Percentiles rank a stretch among this genome's conserved stretches.
phyloP scores from a whole-genome alignment of 2,113 vertebrate genomes.

The Gymnobelideus leadbeateri region DNA sequence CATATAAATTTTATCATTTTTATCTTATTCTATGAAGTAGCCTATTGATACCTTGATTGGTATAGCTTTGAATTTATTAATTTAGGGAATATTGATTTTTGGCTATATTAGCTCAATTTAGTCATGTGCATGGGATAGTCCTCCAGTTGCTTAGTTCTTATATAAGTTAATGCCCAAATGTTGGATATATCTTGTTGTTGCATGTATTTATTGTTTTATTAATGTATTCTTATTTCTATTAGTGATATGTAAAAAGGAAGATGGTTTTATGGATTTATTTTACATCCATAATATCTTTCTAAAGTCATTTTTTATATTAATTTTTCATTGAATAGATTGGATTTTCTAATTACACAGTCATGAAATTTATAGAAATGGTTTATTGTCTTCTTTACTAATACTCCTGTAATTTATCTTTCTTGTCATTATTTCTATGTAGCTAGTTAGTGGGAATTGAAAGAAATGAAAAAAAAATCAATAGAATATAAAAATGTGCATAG shows the following conservation, averaged over 20 bases:
- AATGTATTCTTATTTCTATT: not conserved
- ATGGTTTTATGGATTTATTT: not conserved
- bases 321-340: not conserved
- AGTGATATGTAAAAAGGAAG: not conserved
- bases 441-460: not conserved
- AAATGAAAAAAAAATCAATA: not conserved
- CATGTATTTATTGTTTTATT: not conserved
- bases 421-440: not conserved
- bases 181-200: not conserved
- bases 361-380: not conserved
- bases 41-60: not conserved
- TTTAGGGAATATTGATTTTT: not conserved
- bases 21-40: not conserved
- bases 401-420: not conserved
- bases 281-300: not conserved
- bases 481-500: not conserved
- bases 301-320: not conserved
- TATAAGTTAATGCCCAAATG: not conserved
- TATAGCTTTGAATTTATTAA: not conserved
- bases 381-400: not conserved
- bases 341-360: not conserved
- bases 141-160: not conserved
- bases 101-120: not conserved
- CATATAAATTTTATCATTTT: not conserved
- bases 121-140: not conserved